These are phyloP conservation scores for Caenorhabditis virilis DNA, from an alignment of 2,888 invertebrate genomes.

Conservation along the genomic window DNA sequence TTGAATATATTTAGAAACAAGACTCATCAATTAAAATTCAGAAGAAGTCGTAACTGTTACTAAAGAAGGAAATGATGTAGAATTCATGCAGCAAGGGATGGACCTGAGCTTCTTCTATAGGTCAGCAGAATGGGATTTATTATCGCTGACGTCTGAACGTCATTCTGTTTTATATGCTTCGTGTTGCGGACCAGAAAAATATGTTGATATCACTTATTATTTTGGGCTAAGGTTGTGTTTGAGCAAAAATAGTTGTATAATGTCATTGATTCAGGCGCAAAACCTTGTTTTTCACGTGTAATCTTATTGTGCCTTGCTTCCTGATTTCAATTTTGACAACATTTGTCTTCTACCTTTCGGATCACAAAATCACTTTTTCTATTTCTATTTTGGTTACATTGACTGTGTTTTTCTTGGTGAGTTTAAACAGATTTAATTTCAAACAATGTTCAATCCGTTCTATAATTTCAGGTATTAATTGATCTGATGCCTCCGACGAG, in stretches of 20 bases:
- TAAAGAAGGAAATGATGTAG: constrained; percentile 56
- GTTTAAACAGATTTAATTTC: constrained; percentile 11
- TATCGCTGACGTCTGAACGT: constrained; percentile 62
- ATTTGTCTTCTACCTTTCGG: constrained; percentile 68
- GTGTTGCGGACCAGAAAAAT: constrained; percentile 68
- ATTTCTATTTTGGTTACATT: constrained; percentile 68
- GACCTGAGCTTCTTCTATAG: constrained; percentile 67
- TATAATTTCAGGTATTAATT: constrained; percentile 57
- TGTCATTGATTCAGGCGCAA: too few relatives aligned
- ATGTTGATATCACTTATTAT: constrained; percentile 68
- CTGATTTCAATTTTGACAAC: constrained; percentile 68
- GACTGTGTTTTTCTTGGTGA: constrained; percentile 69
- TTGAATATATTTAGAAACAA: too few relatives aligned
- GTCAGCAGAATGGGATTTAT: constrained; percentile 69
- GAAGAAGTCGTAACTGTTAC: constrained; percentile 43
- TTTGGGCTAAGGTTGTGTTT: too few relatives aligned
- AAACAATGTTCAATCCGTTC: not conserved
- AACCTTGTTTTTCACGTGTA: constrained; percentile 67
- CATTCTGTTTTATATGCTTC: constrained; percentile 67
- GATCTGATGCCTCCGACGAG: constrained; percentile 68
- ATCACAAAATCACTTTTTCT: constrained; percentile 69
- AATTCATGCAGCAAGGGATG: constrained; percentile 67
- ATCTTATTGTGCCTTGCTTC: constrained; percentile 68
- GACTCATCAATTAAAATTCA: too few relatives aligned
- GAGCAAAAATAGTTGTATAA: too few relatives aligned